Evolutionary conservation across 2,888 invertebrate genomes (phyloP), one percentile per base, ranked within the genome.

Genomic region (Meloe dianella): DNA sequence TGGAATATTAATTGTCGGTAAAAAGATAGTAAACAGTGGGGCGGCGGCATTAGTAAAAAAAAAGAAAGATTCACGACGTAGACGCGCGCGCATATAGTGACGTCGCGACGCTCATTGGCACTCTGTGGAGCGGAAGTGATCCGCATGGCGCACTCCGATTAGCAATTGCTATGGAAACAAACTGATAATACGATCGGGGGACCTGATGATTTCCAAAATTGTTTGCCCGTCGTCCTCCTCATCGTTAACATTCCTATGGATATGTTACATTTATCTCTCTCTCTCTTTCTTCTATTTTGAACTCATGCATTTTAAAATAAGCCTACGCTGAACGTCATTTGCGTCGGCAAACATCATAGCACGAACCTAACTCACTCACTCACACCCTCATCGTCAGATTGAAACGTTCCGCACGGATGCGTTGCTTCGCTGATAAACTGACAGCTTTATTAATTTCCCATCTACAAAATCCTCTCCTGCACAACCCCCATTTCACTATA

Each of bases 401-500:
- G 85, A 85, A 85, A 84, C 82, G 85, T 85, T 85, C 83, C 83
- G 82, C 83, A 75, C 77, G 76, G 78, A 75, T 79, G 80, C 78
- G 73, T 75, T 76, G 72, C 72, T 67, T 35, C 83, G 83, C 85
- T 85, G 86, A 87, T 87, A 88, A 62, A 89, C 88, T 89, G 90
- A 90, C 90, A 89, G 89, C 89, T 90, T 90, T 90, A 90, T 90
- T 90, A 90, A 90, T 90, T 90, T 89, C 86, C 86, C 87, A 86
- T 87, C 85, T 83, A 84, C 75, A 74, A 74, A 69, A 71, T 67
- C 72, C 74, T 70, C 78, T 78, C 75, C 73, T 69, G 75, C 72
- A 71, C 70, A 70, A 61, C 67, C 68, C 70, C 68, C 10, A 5
- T 41, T 20, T 47, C 47, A 9, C 47, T 24, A 51, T 12, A 24